These are phyloP conservation scores for Steatornis caripensis DNA, from an alignment of 2,113 vertebrate species.

Conservation along the genomic window DNA sequence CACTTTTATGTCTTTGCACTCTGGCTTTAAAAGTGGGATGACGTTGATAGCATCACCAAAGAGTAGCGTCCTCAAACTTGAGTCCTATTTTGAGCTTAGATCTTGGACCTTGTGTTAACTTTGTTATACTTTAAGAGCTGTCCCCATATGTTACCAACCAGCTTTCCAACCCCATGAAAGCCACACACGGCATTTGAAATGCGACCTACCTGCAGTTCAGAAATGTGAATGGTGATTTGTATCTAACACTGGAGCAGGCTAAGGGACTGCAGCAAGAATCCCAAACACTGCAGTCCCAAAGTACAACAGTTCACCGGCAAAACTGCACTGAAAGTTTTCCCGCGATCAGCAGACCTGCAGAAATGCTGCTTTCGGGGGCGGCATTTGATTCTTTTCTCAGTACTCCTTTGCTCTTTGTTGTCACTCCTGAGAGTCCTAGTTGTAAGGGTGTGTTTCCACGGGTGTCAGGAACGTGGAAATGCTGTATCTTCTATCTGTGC, in stretches of 20 bases:
- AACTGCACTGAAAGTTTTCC: background rate
- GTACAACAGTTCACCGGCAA: background rate
- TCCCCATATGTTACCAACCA: background rate
- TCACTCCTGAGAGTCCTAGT: background rate
- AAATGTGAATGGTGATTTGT: background rate
- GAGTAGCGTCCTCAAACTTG: background rate
- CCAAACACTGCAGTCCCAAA: background rate
- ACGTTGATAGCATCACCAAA: background rate
- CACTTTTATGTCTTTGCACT: background rate
- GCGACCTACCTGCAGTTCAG: background rate
- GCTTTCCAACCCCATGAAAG: background rate
- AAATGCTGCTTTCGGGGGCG: background rate
- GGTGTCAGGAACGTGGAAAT: background rate
- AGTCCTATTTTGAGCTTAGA: background rate
- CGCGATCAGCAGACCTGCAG: background rate
- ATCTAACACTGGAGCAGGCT: background rate
- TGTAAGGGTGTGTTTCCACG: rapidly evolving
- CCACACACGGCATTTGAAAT: background rate
- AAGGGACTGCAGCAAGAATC: background rate
- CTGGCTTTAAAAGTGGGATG: background rate
- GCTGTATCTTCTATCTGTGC: background rate
- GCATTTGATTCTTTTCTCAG: background rate
- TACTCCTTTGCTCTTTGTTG: background rate
- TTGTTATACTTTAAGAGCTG: background rate
- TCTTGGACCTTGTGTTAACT: background rate